These are phyloP conservation scores for Dicaeum eximium DNA, from an alignment of 2,113 vertebrate species.

Conservation along the genomic window DNA sequence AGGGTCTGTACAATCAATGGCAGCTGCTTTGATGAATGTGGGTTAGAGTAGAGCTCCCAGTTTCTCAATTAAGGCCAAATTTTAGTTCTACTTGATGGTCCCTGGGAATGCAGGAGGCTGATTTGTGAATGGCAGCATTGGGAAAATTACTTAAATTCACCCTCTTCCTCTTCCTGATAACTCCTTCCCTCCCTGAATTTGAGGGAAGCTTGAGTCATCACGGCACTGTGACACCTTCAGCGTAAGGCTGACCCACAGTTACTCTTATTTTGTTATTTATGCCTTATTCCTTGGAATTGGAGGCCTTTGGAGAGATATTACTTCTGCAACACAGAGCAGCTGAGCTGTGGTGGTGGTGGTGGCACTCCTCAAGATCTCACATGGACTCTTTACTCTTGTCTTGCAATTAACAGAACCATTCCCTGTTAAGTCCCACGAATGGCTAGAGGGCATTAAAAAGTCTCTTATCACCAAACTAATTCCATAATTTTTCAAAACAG, in stretches of 20 bases:
- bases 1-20: not conserved
- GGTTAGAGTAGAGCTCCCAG: not conserved
- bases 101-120: not conserved
- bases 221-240: not conserved
- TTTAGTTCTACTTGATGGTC: not conserved
- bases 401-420: not conserved
- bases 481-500: constrained; percentile 69
- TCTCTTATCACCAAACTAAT: constrained; percentile 59
- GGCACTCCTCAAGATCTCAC: not conserved
- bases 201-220: not conserved
- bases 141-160: not conserved
- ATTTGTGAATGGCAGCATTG: not conserved
- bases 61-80: not conserved
- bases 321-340: not conserved
- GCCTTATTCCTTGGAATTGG: not conserved
- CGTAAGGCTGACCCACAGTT: not conserved
- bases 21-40: not conserved
- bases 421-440: not conserved
- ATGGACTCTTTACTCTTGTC: not conserved
- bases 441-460: constrained; percentile 5
- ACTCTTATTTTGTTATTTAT: not conserved
- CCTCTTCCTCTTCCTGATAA: not conserved
- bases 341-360: not conserved
- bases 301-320: not conserved
- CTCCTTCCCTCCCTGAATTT: not conserved